phyloP scores from a whole-genome alignment of 2,113 vertebrate species.

The Albula glossodonta region DNA sequence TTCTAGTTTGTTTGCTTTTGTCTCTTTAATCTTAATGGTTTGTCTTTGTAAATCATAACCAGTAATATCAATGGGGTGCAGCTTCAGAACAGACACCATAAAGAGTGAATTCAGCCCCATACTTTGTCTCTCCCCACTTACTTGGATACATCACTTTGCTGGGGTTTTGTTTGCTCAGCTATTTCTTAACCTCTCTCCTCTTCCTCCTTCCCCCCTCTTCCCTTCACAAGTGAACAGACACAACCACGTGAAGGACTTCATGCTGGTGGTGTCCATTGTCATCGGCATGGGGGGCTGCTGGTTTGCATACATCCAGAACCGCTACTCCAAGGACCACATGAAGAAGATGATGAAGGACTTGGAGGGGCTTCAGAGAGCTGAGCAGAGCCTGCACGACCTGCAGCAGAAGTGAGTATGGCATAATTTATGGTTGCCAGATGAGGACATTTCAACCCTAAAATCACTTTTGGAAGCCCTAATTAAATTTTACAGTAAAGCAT shows the following conservation, averaged over 20 bases:
- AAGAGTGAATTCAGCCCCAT: too few relatives aligned
- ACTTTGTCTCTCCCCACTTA: too few relatives aligned
- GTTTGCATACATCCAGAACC: conserved; percentile 98
- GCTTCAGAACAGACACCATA: not conserved
- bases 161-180: not conserved
- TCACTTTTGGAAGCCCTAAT: too few relatives aligned
- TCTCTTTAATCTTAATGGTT: not conserved
- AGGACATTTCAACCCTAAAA: too few relatives aligned
- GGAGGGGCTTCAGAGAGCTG: conserved; percentile 92
- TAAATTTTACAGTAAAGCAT: too few relatives aligned
- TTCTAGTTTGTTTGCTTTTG: not conserved
- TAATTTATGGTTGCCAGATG: too few relatives aligned
- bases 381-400: conserved; percentile 94
- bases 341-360: conserved; percentile 99
- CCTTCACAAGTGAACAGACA: conserved; percentile 81
- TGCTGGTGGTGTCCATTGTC: conserved; percentile 97
- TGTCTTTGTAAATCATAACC: not conserved
- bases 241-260: conserved; percentile 98
- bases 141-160: too few relatives aligned
- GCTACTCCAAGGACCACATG: conserved; percentile 98
- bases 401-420: conserved; percentile 84
- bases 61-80: not conserved
- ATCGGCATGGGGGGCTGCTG: conserved; percentile 98
- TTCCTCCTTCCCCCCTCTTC: not conserved
- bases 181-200: conserved; percentile 6